phyloP scores from a whole-genome alignment of 2,888 invertebrate species.

The Julus scandinavius region DNA sequence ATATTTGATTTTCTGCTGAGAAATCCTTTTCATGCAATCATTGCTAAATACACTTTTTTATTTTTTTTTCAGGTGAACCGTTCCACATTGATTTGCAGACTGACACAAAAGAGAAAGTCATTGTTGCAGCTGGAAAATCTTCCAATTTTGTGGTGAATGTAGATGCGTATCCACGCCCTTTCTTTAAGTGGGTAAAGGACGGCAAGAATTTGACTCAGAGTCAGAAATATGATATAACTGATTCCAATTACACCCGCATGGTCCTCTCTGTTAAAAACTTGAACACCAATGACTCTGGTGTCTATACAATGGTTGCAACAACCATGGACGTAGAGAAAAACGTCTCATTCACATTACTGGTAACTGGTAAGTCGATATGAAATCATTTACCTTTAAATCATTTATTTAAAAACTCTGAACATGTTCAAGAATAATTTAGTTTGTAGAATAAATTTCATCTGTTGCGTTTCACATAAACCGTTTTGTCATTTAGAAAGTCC shows the following conservation, averaged over 20 bases:
- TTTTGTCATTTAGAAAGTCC: slow-evolving; percentile 46
- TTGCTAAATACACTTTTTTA: not conserved
- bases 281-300: slow-evolving; percentile 51
- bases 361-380: slow-evolving; percentile 53
- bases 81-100: slow-evolving; percentile 56
- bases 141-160: slow-evolving; percentile 54
- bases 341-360: slow-evolving; percentile 51
- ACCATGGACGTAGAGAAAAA: slow-evolving; percentile 50
- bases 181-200: slow-evolving; percentile 56
- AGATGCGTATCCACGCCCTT: slow-evolving; percentile 57
- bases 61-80: slow-evolving; percentile 54
- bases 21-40: too few relatives aligned
- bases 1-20: too few relatives aligned
- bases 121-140: slow-evolving; percentile 47
- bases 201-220: slow-evolving; percentile 44
- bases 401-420: too few relatives aligned
- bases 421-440: too few relatives aligned
- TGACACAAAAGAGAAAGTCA: slow-evolving; percentile 48
- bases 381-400: not conserved
- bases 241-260: slow-evolving; percentile 39
- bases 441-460: not conserved
- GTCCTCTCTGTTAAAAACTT: slow-evolving; percentile 56
- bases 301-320: slow-evolving; percentile 54
- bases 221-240: slow-evolving; percentile 52
- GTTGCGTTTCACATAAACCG: not conserved